Evolutionary conservation across 2,113 vertebrate genomes (phyloP), one percentile per base, ranked within the genome.

Genomic region (Cervus canadensis): DNA sequence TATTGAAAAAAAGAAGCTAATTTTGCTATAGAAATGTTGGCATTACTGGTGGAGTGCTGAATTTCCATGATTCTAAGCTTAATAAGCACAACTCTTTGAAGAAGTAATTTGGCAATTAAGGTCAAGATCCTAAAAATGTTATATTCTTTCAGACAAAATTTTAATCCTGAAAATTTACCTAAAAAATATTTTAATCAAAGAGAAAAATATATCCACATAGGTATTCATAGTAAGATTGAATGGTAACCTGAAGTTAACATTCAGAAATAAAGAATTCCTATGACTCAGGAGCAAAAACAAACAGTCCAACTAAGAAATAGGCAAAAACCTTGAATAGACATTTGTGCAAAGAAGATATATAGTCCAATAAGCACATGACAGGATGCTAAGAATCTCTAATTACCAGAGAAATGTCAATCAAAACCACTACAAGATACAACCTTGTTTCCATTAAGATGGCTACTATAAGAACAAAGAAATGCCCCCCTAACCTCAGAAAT

Each of bases 51-150:
- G 16, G 25, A 26, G 40, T 50, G 13, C 9, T 87, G 28, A 4
- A 87, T 88, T 83, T 86, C 7, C 25, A 50, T 62, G 16, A 74
- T 89, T 28, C 8, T 87, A 89, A 90, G 71, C 9, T 84, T 87
- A 67, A 83, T 74, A 95, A 26, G 30, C 36, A 91, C 10, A 94
- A 74, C 26, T 95, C 36, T 87, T 94, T 50, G 36, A 93, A 92
- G 60, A 87, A 67, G 11, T 25, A 96, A 85, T 87, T 86, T 96
- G 56, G 36, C n/a, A 74, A 81, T 45, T 85, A 64, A 92, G 90
- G 33, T 92, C 36, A 96, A 94, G 40, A 95, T 94, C 45, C 93
- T 95, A 26, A 91, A 97, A 78, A 93, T 23, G 5, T 56, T 56
- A 10, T 76, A n/a, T 48, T 82, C 30, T 64, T 88, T 30, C 64